Evolutionary conservation across 2,888 invertebrate species (phyloP), one percentile per base, ranked within the genome.

Genomic region (Caenorhabditis panamensis): DNA sequence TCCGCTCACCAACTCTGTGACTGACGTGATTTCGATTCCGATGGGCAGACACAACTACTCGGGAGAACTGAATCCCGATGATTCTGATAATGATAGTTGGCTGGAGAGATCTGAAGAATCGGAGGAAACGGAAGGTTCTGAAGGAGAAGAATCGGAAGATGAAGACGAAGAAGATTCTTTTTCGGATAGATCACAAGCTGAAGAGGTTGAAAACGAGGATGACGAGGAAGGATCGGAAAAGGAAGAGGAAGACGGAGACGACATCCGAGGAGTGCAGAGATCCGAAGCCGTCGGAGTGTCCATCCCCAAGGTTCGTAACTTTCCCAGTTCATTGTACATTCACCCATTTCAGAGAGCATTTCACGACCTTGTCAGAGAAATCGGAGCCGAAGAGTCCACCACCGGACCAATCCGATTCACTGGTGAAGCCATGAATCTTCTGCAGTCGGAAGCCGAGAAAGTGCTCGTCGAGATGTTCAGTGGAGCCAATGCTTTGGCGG

Each of bases 11-110:
- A 18, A 47, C 18, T 24, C 51, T 24, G 51, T 13, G 13, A 51
- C 51, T 13, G 51, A 51, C 13, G 16, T 22, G 13, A 51, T 51
- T 11, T 51, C 51, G 51, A 51, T 51, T 51, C 51, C 51, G 13
- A 3, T 51, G 18, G 51, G 51, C 2, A 51, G 51, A 51, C 51
- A 51, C 13, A 13, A 51, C 9, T 51, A 24, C n/a, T 51, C 51
- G 51, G 24, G 41, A 41, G 41, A 41, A 16, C 13, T 49, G 22
- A 49, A 49, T 49, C 22, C 20, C 20, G 49, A 49, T 3, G 22
- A 49, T 49, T 49, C 49, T 4, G 9, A 41, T 41, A 2, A 41
- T 16, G 41, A 41, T 41, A 41, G 41, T 16, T 13, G 41, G 16
- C 11, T 41, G 41, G 41, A 41, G 11, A 41, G 11, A 16, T 9